Percentiles rank a stretch among this genome's conserved stretches.
Evolutionary conservation across 2,888 invertebrate species (phyloP).

Genomic region (Miltochrista miniata): DNA sequence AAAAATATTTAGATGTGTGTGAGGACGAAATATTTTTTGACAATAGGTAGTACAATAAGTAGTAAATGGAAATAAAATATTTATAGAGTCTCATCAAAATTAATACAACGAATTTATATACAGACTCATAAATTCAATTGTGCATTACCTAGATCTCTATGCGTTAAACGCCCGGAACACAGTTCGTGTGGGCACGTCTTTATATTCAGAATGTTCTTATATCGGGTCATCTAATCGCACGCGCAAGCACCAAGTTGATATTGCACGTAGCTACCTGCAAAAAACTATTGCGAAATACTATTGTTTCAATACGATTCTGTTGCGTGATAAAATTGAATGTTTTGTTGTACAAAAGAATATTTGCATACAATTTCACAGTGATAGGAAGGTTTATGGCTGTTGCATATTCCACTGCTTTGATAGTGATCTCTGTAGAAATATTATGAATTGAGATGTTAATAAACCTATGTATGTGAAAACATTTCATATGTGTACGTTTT

Average conservation of each 20-base stretch:
- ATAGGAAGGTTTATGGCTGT: slow-evolving; percentile 10
- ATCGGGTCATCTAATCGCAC: slow-evolving; percentile 64
- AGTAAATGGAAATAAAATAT: no score
- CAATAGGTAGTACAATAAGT: no score
- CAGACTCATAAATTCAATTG: no score
- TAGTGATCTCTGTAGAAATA: slow-evolving; percentile 22
- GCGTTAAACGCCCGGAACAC: background rate
- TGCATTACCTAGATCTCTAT: no score
- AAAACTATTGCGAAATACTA: slow-evolving; percentile 53
- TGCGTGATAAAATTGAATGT: slow-evolving; percentile 41
- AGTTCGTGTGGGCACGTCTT: slow-evolving; percentile 2
- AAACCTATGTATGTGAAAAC: background rate
- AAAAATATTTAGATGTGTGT: no score
- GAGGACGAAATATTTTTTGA: no score
- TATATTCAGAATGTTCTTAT: slow-evolving; percentile 43
- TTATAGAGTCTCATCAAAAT: no score
- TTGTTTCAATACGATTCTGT: slow-evolving; percentile 57
- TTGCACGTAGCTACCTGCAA: slow-evolving; percentile 56
- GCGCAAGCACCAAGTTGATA: slow-evolving; percentile 57
- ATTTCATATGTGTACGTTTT: no score
- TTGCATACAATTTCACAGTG: slow-evolving; percentile 34
- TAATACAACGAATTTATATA: no score
- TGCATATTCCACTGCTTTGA: slow-evolving; percentile 25
- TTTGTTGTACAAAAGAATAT: slow-evolving; percentile 23
- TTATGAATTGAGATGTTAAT: slow-evolving; percentile 4